A percentile compares a stretch with the other conserved stretches of the same genome.
These are phyloP conservation scores for Pseudomyrmex gracilis DNA, from an alignment of 1,140 invertebrate genomes.

Conservation along the genomic window DNA sequence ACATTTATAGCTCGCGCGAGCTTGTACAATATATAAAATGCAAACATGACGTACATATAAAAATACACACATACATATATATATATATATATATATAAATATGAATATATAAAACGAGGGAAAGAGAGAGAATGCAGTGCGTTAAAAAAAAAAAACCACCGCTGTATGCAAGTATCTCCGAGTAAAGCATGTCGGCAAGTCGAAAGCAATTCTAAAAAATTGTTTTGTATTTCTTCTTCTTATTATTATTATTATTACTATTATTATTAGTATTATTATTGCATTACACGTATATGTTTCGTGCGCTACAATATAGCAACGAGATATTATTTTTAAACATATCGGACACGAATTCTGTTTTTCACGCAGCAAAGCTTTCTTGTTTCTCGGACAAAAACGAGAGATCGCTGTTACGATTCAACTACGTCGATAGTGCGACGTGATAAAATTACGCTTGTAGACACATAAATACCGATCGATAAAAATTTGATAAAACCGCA, in stretches of 20 bases:
- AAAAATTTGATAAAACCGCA: constrained; percentile 34
- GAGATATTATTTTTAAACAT: constrained; percentile 12
- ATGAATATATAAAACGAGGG: constrained; percentile 26
- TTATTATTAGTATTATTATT: background rate
- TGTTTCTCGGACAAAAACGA: background rate
- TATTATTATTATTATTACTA: background rate
- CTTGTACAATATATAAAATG: constrained; percentile 38
- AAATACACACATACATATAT: constrained; percentile 17
- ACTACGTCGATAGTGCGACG: constrained; percentile 19
- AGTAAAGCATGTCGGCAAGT: constrained; percentile 32
- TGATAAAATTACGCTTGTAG: constrained; percentile 18
- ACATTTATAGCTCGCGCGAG: constrained; percentile 25
- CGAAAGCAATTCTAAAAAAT: constrained; percentile 26
- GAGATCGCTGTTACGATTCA: constrained; percentile 36
- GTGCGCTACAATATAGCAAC: constrained; percentile 3
- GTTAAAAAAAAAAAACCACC: constrained; percentile 30
- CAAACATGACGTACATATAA: constrained; percentile 47
- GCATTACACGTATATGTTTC: background rate
- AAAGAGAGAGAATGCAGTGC: constrained; percentile 17
- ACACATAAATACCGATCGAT: constrained; percentile 49
- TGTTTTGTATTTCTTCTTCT: background rate
- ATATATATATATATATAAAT: constrained; percentile 31
- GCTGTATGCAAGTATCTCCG: constrained; percentile 37
- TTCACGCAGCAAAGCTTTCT: background rate
- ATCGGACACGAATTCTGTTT: constrained; percentile 22